Evolutionary conservation across 2,888 invertebrate species (phyloP).

Genomic region (Pyrgus malvae): DNA sequence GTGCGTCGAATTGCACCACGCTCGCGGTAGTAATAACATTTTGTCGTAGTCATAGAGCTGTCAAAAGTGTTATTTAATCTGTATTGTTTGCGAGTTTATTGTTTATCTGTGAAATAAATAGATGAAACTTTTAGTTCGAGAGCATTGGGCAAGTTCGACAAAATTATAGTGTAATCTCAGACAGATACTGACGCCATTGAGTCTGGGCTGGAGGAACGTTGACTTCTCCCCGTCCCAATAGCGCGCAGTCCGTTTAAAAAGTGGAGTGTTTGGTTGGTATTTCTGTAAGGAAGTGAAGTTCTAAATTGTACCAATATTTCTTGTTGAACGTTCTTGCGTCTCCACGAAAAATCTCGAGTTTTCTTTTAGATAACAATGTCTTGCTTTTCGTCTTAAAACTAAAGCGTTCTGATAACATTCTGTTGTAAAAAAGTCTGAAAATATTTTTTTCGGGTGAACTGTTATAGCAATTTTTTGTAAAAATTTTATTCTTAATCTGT

Average conservation of each 20-base stretch:
- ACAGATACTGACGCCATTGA: conserved; percentile 52
- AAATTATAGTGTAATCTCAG: conserved; percentile 62
- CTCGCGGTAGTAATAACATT: conserved; percentile 16
- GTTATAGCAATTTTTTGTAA: too few relatives aligned
- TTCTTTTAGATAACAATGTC: background rate
- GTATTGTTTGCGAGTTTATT: conserved; percentile 12
- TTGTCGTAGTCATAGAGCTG: conserved; percentile 11
- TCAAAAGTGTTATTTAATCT: conserved; percentile 11
- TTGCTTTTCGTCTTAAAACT: background rate
- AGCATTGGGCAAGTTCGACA: conserved; percentile 57
- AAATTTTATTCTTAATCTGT: too few relatives aligned
- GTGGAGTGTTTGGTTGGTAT: conserved; percentile 25
- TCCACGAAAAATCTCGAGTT: conserved; percentile 2
- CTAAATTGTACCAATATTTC: conserved; percentile 27
- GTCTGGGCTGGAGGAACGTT: conserved; percentile 65
- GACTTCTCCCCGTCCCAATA: conserved; percentile 56
- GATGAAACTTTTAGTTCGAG: conserved; percentile 48
- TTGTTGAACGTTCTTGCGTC: conserved; percentile 15
- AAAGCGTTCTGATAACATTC: too few relatives aligned
- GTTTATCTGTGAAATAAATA: conserved; percentile 28
- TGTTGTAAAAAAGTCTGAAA: too few relatives aligned
- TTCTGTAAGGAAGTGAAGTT: conserved; percentile 24
- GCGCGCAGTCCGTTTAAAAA: conserved; percentile 31
- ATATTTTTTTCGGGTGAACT: too few relatives aligned
- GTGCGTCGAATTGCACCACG: conserved; percentile 60